Evolutionary conservation across 2,113 vertebrate genomes (phyloP), one percentile per base, ranked within the genome.

Genomic region (Tylochromis polylepis): DNA sequence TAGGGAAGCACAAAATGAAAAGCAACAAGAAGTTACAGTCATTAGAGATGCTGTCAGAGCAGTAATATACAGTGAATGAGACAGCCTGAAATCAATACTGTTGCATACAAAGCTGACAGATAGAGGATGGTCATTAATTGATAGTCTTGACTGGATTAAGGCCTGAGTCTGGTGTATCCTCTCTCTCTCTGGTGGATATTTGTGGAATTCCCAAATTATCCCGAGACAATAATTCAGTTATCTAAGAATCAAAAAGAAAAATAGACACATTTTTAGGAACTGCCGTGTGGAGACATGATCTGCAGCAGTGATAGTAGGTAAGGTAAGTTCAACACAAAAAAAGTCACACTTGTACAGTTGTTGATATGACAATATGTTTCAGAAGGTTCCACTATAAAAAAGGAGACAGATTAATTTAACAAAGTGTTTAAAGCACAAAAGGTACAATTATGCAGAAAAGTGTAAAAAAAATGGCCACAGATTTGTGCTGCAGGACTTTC

Each of bases 141-240:
- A 90, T 90, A 81, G 83, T 77, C 65, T 38, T 38, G 38, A 84
- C 62, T 57, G 72, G 70, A 85, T 83, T 59, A 89, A 85, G 4
- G 53, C 20, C 72, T 38, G 53, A 53, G 10, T 82, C 43, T 49
- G 53, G 60, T 86, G 79, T 79, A n/a, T 83, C 80, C 24, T 77
- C 58, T 53, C 41, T 51, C 57, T 53, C 22, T 38, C 51, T 31
- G 27, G 59, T 88, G 75, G 77, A 79, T 72, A 56, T 83, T 72
- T 67, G 83, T 65, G 72, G 51, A 77, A 22, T 81, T 86, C 87
- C 56, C 43, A 57, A 31, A 81, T 59, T 84, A 87, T 89, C 81
- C 88, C 89, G 82, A 93, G 75, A 85, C 93, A 94, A 87, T 72
- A 77, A 57, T 79, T 98, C 95, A 99, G 94, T 95, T 96, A 95